phyloP scores from a whole-genome alignment of 2,888 invertebrate genomes.

The Lamellibrachia satsuma region DNA sequence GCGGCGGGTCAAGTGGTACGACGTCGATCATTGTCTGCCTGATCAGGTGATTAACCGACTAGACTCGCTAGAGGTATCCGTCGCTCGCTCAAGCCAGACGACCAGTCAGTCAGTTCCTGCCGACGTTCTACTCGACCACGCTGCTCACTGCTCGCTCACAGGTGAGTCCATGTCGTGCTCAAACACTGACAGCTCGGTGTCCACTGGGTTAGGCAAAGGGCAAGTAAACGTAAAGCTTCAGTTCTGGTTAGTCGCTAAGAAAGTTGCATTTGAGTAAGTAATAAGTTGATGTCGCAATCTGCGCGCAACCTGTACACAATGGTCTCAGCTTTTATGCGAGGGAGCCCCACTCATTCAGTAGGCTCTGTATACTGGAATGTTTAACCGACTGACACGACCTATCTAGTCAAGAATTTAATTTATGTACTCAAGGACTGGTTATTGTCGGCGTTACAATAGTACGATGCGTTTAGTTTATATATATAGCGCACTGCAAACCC shows the following conservation, averaged over 20 bases:
- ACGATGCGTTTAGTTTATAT: background rate
- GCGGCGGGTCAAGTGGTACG: background rate
- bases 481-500: too few species aligned
- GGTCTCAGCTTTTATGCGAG: background rate
- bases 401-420: background rate
- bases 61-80: background rate
- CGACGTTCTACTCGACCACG: background rate
- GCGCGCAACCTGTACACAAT: background rate
- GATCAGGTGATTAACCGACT: background rate
- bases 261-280: background rate
- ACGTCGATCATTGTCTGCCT: background rate
- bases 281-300: background rate
- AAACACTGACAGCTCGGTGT: too few species aligned
- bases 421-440: background rate
- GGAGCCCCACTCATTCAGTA: background rate
- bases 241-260: background rate
- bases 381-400: background rate
- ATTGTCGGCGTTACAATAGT: background rate
- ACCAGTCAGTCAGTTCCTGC: background rate
- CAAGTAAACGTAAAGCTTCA: background rate
- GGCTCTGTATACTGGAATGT: background rate
- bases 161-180: background rate
- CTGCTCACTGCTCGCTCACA: background rate
- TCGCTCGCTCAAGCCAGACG: too few species aligned
- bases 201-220: background rate